Evolutionary conservation across 2,888 invertebrate genomes (phyloP), one percentile per base, ranked within the genome.

Genomic region (Drosophila stalkeri): DNA sequence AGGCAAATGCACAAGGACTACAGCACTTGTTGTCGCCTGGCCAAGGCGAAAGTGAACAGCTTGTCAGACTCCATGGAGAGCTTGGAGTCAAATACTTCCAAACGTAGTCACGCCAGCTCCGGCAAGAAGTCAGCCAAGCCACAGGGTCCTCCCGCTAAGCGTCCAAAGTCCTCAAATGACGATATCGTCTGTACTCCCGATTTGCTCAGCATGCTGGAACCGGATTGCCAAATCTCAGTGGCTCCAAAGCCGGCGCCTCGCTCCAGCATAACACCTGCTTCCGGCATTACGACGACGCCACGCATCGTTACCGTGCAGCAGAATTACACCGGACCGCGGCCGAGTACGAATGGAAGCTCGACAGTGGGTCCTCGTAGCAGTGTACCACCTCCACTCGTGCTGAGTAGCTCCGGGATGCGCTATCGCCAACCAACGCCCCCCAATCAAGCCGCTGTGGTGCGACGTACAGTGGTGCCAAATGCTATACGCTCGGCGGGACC

Each of bases 171-270:
- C 3, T 87, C 90, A 0, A 92, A 92, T 52, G 92, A 92, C 71
- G 94, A 95, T 80, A 94, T 95, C 16, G 95, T 95, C 20, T 95
- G 95, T 75, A 95, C 95, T 1, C 95, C 95, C 1, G 95, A 95
- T 90, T 77, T 93, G 31, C 75, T 93, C 3, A 92, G 92, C 67
- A 92, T 93, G 91, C 71, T 93, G 12, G 92, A 92, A 46, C 92
- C 92, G 0, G 93, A 93, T 61, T 92, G 92, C 64, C 92, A 92
- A 73, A 82, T 92, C 14, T 92, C 93, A 2, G 89, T 92, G 5
- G 18, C 89, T 0, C 73, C 75, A n/a, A 92, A 89, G 61, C 35
- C 74, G 2, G 27, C 31, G 0, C 18, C 62, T 8, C 81, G 86
- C n/a, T 46, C 79, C 4, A 44, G 3, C 7, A 63, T 60, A 41